Conservation (phyloP, 1,140 invertebrate genomes). For the Ostrea denselamellosa region DNA sequence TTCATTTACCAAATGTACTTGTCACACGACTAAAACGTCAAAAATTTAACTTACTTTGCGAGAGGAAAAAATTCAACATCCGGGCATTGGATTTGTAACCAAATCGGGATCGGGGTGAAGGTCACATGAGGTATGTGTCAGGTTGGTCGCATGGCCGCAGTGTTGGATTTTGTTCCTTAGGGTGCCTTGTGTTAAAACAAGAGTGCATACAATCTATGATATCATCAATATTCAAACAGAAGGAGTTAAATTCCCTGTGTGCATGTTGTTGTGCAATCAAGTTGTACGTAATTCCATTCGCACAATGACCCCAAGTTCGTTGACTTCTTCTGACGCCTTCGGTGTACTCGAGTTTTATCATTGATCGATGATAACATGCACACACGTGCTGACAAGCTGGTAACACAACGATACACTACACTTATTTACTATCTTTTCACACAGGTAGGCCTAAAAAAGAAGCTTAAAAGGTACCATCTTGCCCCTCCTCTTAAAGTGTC, state of each 20-base stretch:
- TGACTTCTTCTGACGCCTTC: not conserved
- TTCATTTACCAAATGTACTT: not conserved
- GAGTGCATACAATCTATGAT: not conserved
- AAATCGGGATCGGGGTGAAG: slow-evolving; percentile 15
- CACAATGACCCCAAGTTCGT: not conserved
- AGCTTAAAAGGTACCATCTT: no score
- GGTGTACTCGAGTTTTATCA: not conserved
- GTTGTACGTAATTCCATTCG: not conserved
- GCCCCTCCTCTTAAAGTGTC: no score
- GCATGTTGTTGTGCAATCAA: not conserved
- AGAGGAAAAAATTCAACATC: slow-evolving; percentile 16
- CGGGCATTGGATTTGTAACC: slow-evolving; percentile 31
- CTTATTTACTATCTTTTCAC: no score
- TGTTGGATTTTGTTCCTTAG: not conserved
- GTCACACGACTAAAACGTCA: not conserved
- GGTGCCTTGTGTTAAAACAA: not conserved
- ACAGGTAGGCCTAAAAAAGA: no score
- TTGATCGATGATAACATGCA: slow-evolving; percentile 3
- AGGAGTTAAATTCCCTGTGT: not conserved
- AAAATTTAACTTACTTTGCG: not conserved
- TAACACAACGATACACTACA: no score
- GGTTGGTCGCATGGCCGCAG: no score
- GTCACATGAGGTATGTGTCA: not conserved
- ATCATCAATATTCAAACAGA: not conserved
- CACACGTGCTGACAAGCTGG: not conserved